These are phyloP conservation scores for Oncorhynchus gorbuscha DNA, from an alignment of 2,113 vertebrate genomes.

Conservation along the genomic window DNA sequence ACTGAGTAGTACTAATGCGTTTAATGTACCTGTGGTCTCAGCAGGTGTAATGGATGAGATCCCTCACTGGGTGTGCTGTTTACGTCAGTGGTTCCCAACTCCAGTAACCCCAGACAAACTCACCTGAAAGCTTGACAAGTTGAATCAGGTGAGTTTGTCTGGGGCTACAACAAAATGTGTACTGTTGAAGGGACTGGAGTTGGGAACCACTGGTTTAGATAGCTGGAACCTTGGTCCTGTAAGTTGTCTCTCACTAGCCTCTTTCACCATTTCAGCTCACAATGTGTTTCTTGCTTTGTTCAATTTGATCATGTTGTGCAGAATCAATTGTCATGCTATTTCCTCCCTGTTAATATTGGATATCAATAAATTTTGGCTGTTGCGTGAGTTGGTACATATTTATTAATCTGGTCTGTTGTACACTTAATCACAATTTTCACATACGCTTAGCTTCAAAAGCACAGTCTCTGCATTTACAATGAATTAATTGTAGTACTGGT, in stretches of 20 bases:
- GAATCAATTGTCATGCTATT: conserved; percentile 2
- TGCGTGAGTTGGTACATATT: neutral
- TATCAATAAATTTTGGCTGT: conserved; percentile 27
- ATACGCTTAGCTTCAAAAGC: neutral
- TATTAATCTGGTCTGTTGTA: neutral
- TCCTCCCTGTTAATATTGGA: conserved; percentile 10
- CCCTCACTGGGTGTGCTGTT: neutral
- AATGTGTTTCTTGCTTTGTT: neutral
- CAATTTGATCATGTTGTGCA: conserved; percentile 2
- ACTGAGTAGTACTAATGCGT: neutral
- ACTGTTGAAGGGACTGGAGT: no score
- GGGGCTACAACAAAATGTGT: no score
- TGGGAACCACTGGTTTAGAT: neutral
- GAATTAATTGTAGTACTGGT: neutral
- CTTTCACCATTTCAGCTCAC: neutral
- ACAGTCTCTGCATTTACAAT: neutral
- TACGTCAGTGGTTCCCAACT: no score
- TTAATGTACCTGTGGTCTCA: neutral
- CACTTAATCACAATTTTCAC: neutral
- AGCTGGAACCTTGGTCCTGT: neutral
- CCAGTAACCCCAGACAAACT: no score
- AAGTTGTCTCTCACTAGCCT: neutral
- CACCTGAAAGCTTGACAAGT: no score
- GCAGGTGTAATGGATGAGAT: neutral
- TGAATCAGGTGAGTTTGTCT: no score